These are phyloP conservation scores for human (Homo sapiens) DNA, from an alignment of 2,113 vertebrate genomes.

Conservation along the genomic window GRCh38 chr12:67023001-67023500, in stretches of 20 bases:
- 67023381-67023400: not conserved
- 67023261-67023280: not conserved
- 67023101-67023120: not conserved
- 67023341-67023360: not conserved
- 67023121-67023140: not conserved
- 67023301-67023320: not conserved
- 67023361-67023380: not conserved
- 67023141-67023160: not conserved
- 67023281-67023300: not conserved
- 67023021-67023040: not conserved
- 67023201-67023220: not conserved
- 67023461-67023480: not conserved
- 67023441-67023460: not conserved
- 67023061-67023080: not conserved
- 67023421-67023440: not conserved
- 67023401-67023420: not conserved
- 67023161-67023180: not conserved
- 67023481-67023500: not conserved
- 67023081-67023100: not conserved
- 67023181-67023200: not conserved
- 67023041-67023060: not conserved
- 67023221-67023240: not conserved
- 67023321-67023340: not conserved
- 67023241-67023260: not conserved
- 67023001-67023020: not conserved